Percentiles rank a stretch among this genome's conserved stretches.
Conservation (phyloP, 2,113 vertebrate genomes). For the Oophaga pumilio region DNA sequence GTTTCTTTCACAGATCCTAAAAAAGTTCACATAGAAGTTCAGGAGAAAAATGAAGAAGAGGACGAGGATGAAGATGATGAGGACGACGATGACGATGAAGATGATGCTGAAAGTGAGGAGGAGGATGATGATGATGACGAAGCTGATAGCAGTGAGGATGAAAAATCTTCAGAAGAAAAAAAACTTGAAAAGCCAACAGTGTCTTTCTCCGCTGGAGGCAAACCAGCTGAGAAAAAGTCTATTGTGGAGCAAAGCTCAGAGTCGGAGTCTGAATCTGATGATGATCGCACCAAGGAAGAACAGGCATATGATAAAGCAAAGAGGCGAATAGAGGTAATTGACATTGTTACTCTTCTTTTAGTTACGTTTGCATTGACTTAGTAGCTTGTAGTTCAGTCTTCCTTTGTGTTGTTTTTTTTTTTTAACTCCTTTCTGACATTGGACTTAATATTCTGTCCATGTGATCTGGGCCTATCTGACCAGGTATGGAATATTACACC, state of each 20-base stretch:
- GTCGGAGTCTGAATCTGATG: conserved; percentile 88
- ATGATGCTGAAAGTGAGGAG: conserved; percentile 79
- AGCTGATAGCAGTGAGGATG: conserved; percentile 67
- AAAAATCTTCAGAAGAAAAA: conserved; percentile 76
- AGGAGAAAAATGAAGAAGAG: conserved; percentile 71
- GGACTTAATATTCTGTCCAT: no score
- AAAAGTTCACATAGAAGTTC: conserved; percentile 92
- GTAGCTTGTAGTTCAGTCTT: not conserved
- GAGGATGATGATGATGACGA: conserved; percentile 71
- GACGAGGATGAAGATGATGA: conserved; percentile 68
- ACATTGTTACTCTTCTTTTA: not conserved
- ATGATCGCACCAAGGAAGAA: conserved; percentile 91
- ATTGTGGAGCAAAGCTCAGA: conserved; percentile 86
- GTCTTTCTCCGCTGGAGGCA: conserved; percentile 63
- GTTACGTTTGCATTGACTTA: not conserved
- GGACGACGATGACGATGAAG: conserved; percentile 70
- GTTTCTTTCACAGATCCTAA: conserved; percentile 78
- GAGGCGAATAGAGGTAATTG: conserved; percentile 88
- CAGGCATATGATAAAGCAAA: conserved; percentile 90
- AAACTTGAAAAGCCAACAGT: conserved; percentile 70
- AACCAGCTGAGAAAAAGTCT: conserved; percentile 67
- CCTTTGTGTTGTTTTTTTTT: not conserved
- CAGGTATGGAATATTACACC: no score
- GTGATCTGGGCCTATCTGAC: no score
- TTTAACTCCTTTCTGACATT: no score